Percentiles rank a stretch among this genome's conserved stretches.
Evolutionary conservation across 2,797 vertebrate species (phyloP).

Genomic region (Taeniopygia guttata): DNA sequence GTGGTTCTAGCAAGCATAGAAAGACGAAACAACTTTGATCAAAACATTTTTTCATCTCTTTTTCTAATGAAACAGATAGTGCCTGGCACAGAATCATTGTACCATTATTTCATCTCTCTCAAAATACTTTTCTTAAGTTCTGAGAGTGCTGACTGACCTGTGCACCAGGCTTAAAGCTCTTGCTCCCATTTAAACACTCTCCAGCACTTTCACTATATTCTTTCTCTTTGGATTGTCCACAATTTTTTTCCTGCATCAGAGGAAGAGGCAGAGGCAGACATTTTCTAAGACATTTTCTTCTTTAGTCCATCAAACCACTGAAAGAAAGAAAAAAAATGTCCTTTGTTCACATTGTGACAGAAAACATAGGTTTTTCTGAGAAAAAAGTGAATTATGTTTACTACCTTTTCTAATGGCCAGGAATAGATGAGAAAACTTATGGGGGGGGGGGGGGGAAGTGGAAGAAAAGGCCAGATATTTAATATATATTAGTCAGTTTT

Average conservation of each 20-base stretch:
- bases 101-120: not conserved
- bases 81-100: not conserved
- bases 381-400: conserved; percentile 10
- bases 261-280: not conserved
- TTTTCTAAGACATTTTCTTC: conserved; percentile 20
- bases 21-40: not conserved
- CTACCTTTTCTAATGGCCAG: not conserved
- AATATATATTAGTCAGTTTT: not conserved
- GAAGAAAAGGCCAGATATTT: not conserved
- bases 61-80: not conserved
- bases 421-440: not conserved
- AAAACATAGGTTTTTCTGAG: not conserved
- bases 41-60: conserved; percentile 25
- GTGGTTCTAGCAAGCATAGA: not conserved
- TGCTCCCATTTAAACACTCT: not conserved
- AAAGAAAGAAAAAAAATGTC: not conserved
- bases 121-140: not conserved
- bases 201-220: not conserved
- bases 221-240: not conserved
- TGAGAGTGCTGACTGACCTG: not conserved
- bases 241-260: not conserved
- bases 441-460: not conserved
- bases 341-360: not conserved
- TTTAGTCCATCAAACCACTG: not conserved
- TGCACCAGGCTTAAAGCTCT: not conserved